Percentiles rank a stretch among this genome's conserved stretches.
phyloP scores from a whole-genome alignment of 23 tunicate genomes.

The Styela plicata region DNA sequence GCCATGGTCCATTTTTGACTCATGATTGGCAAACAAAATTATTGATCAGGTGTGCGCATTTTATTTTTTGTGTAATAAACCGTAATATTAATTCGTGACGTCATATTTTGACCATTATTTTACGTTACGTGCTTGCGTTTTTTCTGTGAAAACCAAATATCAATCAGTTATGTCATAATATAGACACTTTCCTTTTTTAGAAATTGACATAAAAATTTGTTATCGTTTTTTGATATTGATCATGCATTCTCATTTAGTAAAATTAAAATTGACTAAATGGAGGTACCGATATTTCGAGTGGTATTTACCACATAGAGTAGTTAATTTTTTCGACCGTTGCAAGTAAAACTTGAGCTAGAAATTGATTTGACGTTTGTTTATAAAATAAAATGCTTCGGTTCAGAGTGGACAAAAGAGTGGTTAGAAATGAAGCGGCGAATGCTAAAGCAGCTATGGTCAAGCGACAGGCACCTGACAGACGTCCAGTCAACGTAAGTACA shows the following conservation, averaged over 20 bases:
- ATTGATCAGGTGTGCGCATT: no score
- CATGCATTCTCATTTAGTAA: not conserved
- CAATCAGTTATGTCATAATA: constrained; percentile 30
- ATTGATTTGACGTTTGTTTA: no score
- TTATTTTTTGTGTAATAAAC: not conserved
- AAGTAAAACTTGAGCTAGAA: not conserved
- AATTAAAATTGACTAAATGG: not conserved
- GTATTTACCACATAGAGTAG: not conserved
- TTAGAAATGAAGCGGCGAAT: constrained; percentile 58
- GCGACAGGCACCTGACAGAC: not conserved
- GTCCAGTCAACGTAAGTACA: constrained; percentile 30
- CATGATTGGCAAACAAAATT: no score
- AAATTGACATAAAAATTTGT: not conserved
- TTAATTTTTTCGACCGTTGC: not conserved
- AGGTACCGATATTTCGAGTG: not conserved
- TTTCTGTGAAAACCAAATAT: constrained; percentile 26
- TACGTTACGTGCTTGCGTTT: not conserved
- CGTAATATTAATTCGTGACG: not conserved
- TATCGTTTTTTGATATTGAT: not conserved
- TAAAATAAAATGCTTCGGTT: not conserved
- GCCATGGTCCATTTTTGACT: no score
- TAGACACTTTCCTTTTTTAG: not conserved
- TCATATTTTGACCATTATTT: not conserved
- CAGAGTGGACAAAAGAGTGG: constrained; percentile 58
- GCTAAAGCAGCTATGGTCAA: constrained; percentile 18